A percentile compares a stretch with the other conserved stretches of the same genome.
phyloP scores from a whole-genome alignment of 1,140 invertebrate species.

The Drosophila dunni region DNA sequence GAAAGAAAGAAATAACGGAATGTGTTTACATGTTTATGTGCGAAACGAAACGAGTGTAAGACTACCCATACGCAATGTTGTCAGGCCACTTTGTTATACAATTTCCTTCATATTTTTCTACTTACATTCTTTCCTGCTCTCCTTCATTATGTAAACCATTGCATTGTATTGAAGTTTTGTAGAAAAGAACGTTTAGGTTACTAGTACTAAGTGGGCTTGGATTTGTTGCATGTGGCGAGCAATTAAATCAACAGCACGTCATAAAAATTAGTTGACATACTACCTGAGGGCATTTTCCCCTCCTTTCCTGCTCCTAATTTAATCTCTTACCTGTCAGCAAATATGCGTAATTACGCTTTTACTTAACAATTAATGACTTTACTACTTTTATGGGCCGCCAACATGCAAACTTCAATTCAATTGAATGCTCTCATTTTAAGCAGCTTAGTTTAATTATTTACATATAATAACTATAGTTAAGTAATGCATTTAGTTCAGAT shows the following conservation, averaged over 20 bases:
- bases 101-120: conserved; percentile 13
- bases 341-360: conserved; percentile 48
- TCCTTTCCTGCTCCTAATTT: conserved; percentile 20
- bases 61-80: conserved; percentile 80
- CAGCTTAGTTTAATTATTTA: conserved; percentile 11
- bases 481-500: background rate
- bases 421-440: background rate
- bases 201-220: background rate
- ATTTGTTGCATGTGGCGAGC: conserved; percentile 37
- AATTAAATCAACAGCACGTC: conserved; percentile 42
- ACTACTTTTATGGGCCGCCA: conserved; percentile 20
- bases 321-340: conserved; percentile 43
- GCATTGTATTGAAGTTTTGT: conserved; percentile 2
- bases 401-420: conserved; percentile 37
- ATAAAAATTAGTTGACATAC: conserved; percentile 33
- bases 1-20: conserved; percentile 53
- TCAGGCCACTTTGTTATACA: conserved; percentile 73
- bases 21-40: conserved; percentile 79
- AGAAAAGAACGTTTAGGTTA: conserved; percentile 5
- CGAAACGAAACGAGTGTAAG: conserved; percentile 56
- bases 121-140: conserved; percentile 1
- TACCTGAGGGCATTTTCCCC: conserved; percentile 1
- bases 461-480: no score
- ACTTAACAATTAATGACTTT: conserved; percentile 41
- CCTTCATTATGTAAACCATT: conserved; percentile 2